Conservation (phyloP, 1,140 invertebrate species). For the Zaprionus kolodkinae region DNA sequence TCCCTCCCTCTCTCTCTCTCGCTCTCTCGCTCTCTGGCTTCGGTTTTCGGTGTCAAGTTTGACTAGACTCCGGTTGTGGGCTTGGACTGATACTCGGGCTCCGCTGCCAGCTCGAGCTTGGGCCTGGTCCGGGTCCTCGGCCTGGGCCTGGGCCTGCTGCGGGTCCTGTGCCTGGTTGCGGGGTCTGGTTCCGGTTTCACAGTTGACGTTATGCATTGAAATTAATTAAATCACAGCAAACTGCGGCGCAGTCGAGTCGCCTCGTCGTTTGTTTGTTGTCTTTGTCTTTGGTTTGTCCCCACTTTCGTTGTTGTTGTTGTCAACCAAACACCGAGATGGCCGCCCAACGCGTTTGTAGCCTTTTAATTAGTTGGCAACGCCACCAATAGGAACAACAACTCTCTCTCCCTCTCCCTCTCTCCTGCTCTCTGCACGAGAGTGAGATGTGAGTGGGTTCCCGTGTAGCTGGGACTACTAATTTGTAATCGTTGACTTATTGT, state of each 20-base stretch:
- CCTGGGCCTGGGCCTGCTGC: background rate
- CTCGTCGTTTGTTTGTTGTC: conserved; percentile 46
- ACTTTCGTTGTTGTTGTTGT: conserved; percentile 33
- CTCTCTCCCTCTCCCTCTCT: background rate
- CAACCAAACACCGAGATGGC: conserved; percentile 55
- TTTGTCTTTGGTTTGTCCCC: conserved; percentile 28
- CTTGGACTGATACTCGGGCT: conserved; percentile 9
- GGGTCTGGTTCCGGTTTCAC: conserved; percentile 74
- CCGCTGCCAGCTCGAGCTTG: conserved; percentile 3
- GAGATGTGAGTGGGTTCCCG: background rate
- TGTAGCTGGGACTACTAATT: conserved; percentile 44
- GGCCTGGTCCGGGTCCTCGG: background rate
- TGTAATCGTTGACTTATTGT: conserved; percentile 55
- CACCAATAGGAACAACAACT: conserved; percentile 21
- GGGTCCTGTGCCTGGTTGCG: conserved; percentile 8
- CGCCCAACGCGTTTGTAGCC: conserved; percentile 61
- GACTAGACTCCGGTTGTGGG: conserved; percentile 43
- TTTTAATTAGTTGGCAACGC: conserved; percentile 73
- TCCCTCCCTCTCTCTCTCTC: conserved; percentile 2
- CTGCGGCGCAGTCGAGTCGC: conserved; percentile 51
- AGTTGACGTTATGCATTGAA: conserved; percentile 83
- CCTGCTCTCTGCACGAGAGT: background rate
- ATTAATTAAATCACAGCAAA: conserved; percentile 82
- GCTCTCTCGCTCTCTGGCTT: background rate
- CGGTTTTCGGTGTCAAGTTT: conserved; percentile 65